Base-by-base conservation (phyloP, 1,140 invertebrate species). In the Oppia nitens region DNA sequence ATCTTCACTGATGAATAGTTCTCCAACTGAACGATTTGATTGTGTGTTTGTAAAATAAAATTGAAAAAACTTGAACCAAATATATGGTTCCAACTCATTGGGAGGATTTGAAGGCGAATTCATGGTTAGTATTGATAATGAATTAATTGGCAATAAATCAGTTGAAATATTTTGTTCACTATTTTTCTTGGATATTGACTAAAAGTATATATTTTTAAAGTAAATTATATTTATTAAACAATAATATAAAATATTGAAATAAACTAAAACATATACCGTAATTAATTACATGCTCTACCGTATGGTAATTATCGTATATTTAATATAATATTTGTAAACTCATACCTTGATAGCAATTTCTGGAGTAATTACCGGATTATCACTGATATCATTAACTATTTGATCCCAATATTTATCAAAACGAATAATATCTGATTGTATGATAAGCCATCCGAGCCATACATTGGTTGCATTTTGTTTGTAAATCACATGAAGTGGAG, bases 341-440 rank as follows among this genome's bases (percentile, higher is more conserved):
- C 47, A 23, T 48, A 6, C 26, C 21, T 55, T 48, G 24, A 62
- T 14, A 25, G 28, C 53, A 25, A 20, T n/a, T 1, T 61, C 54
- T 3, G 53, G 9, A 2, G 6, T 54, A 24, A 40, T 25, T 28
- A 52, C 54, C 26, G 24, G 26, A 32, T 62, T 63, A 20, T 14
- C 24, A 24, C 49, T 47, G n/a, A 63, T 47, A 20, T 57, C 21
- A 51, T 26, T 47, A 24, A 63, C 52, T 1, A 63, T 48, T n/a
- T 63, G 9, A 50, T 63, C 60, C 62, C 62, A 63, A n/a, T 57
- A 54, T 24, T 60, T 56, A 23, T 40, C 51, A 4, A 48, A 54
- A 25, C 29, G 52, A 9, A 57, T 17, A 6, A 49, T 29, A 40
- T 63, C 62, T 20, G 48, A 21, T 55, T 63, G 32, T 1, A 53